phyloP scores from a whole-genome alignment of 2,797 vertebrate species.

The Cirrhinus molitorella region DNA sequence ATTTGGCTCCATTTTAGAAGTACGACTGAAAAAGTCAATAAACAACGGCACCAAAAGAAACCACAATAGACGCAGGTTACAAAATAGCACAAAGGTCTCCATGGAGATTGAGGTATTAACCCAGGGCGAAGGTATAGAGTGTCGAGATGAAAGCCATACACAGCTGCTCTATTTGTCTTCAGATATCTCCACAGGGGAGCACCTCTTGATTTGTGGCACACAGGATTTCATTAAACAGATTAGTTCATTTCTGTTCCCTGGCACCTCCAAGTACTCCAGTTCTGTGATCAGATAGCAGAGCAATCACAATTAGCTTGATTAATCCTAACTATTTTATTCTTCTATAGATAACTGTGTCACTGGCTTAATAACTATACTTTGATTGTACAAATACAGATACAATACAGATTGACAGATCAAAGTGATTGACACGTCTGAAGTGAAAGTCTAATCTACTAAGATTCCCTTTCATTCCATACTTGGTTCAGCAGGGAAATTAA shows the following conservation, averaged over 20 bases:
- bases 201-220: constrained; percentile 40
- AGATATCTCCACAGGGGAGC: constrained; percentile 36
- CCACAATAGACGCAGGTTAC: constrained; percentile 28
- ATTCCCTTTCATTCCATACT: background rate
- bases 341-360: background rate
- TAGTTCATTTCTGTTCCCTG: constrained; percentile 36
- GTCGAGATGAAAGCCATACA: constrained; percentile 46
- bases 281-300: constrained; percentile 1
- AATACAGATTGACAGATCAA: constrained; percentile 2
- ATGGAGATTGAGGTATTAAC: constrained; percentile 53
- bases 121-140: constrained; percentile 34
- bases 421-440: background rate
- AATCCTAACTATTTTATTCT: background rate
- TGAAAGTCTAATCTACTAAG: background rate
- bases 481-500: background rate
- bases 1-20: constrained; percentile 22
- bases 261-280: background rate
- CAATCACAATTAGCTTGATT: constrained; percentile 14
- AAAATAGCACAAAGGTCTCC: constrained; percentile 52
- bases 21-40: constrained; percentile 19
- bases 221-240: constrained; percentile 28
- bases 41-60: constrained; percentile 33
- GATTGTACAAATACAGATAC: background rate
- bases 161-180: constrained; percentile 31
- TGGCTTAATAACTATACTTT: constrained; percentile 1